Conservation (phyloP, 2,888 invertebrate species). For the Campopleginae sp. region DNA sequence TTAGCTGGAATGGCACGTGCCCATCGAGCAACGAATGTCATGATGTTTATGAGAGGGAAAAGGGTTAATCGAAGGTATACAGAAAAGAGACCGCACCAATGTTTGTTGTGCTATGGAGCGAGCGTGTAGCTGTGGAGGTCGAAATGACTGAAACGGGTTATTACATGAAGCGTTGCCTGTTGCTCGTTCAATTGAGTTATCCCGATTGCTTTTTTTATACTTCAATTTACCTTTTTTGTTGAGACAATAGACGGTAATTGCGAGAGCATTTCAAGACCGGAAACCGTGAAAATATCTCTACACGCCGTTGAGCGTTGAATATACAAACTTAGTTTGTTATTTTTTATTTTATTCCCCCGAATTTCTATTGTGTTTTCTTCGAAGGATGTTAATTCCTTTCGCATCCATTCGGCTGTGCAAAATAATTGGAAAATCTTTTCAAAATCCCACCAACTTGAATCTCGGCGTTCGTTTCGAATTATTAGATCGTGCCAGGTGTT, state of each 20-base stretch:
- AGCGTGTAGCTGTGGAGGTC: not conserved
- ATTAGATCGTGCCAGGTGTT: not conserved
- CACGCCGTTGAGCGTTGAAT: not conserved
- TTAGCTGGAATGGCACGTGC: not conserved
- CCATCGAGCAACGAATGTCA: not conserved
- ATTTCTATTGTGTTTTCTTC: not conserved
- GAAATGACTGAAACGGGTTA: conserved; percentile 5
- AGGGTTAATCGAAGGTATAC: conserved; percentile 12
- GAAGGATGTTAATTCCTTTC: not conserved
- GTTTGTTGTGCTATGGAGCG: not conserved
- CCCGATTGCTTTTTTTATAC: conserved; percentile 12
- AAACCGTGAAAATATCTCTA: not conserved
- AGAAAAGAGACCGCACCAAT: not conserved
- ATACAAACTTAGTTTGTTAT: not conserved
- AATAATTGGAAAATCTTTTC: not conserved
- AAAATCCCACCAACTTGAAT: not conserved
- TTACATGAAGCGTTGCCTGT: conserved; percentile 3
- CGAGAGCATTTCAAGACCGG: not conserved
- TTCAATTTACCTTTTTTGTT: not conserved
- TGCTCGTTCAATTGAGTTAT: conserved; percentile 24
- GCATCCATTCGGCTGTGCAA: not conserved
- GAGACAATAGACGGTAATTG: not conserved
- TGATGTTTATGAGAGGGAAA: conserved; percentile 8
- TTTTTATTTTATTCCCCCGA: not conserved
- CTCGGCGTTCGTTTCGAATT: not conserved